Evolutionary conservation across 2,797 vertebrate species (phyloP).

Genomic region (Ambastaia sidthimunki): DNA sequence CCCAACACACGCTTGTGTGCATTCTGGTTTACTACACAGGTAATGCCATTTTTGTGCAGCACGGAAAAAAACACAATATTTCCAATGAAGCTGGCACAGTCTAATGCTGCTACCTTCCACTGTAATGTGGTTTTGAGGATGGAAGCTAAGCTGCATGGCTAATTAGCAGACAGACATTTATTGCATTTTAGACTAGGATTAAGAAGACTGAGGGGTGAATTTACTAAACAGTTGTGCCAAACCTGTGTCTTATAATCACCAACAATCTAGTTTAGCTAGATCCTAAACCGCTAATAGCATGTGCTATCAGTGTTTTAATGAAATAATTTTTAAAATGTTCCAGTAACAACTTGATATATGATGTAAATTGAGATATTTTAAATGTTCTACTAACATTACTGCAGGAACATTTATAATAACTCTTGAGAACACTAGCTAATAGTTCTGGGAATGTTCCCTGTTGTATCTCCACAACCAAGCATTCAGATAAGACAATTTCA

Average conservation of each 20-base stretch:
- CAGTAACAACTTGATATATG: no score
- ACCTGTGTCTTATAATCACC: background rate
- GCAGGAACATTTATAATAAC: no score
- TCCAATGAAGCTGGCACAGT: slow-evolving; percentile 25
- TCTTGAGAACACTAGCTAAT: no score
- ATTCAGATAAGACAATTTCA: no score
- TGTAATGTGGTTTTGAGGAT: slow-evolving; percentile 33
- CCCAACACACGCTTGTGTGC: slow-evolving; percentile 34
- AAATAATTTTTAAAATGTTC: no score
- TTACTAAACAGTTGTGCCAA: background rate
- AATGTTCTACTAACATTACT: no score
- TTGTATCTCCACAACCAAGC: no score
- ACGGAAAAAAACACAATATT: slow-evolving; percentile 48
- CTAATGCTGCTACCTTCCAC: slow-evolving; percentile 24
- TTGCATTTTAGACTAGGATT: background rate
- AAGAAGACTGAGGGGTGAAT: background rate
- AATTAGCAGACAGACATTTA: slow-evolving; percentile 24
- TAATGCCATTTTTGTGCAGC: slow-evolving; percentile 55
- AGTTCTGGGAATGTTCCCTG: no score
- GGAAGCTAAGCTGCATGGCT: slow-evolving; percentile 10
- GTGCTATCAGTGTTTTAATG: no score
- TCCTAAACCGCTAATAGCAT: no score
- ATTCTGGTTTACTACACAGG: slow-evolving; percentile 59
- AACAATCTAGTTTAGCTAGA: background rate
- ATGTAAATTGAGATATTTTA: no score